Evolutionary conservation across 2,797 vertebrate species (phyloP), one percentile per base, ranked within the genome.

Genomic region (Lithobates sylvaticus): DNA sequence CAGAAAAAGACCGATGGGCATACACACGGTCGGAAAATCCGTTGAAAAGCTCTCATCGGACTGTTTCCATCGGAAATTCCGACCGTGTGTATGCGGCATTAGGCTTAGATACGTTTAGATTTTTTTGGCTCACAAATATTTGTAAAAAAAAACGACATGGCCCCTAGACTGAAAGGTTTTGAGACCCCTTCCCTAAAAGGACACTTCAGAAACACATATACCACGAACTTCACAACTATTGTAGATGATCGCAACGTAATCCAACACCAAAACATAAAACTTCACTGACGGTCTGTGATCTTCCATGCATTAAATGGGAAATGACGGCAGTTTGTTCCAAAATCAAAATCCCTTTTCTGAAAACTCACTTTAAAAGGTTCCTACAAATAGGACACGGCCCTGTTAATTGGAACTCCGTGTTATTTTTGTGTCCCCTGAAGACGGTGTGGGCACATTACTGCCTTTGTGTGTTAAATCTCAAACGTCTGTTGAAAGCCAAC

Each of bases 401-500:
- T 36, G 21, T 34, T 71, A 15, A 29, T 50, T 67, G 29, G 32
- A 36, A 72, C 36, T 9, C 39, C 1, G 34, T 70, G 67, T 65
- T 83, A 67, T 83, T 83, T 67, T 27, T 75, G 69, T 44, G 54
- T 67, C 32, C 26, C 18, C 27, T 23, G 29, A 26, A 69, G 61
- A 68, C 4, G 27, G 34, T 81, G 29, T 27, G 79, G 68, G 29
- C 58, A 74, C 72, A 44, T 71, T 79, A 85, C 68, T 79, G 32
- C 29, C 39, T 61, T 54, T 74, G 18, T 54, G 18, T 65, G 32
- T 74, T 47, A 80, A 67, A 54, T 71, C 67, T 61, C 21, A 54
- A 26, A 44, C 21, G 67, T 64, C 76, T 36, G 32, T 61, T 50
- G 36, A 79, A 85, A 34, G 27, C 44, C 29, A 61, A 12, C 42